These are phyloP conservation scores for Melitaea cinxia DNA, from an alignment of 1,140 invertebrate species.

Conservation along the genomic window DNA sequence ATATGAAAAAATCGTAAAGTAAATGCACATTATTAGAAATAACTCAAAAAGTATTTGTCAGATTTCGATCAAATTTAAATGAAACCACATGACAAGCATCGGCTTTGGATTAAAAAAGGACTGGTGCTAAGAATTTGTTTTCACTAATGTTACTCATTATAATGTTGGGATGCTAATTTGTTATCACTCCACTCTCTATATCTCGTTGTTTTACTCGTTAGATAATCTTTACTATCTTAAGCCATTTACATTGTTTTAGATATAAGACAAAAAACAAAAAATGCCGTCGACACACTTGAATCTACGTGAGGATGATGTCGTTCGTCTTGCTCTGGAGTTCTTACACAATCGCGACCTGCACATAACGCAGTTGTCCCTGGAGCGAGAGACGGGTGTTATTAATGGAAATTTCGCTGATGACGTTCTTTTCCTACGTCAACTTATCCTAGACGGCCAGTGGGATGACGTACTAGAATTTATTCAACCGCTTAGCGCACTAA, in stretches of 20 bases:
- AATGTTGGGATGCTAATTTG: too few relatives aligned
- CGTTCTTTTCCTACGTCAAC: constrained; percentile 94
- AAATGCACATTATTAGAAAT: too few relatives aligned
- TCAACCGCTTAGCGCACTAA: constrained; percentile 93
- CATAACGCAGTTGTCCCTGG: constrained; percentile 95
- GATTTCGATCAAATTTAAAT: too few relatives aligned
- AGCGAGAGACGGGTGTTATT: constrained; percentile 97
- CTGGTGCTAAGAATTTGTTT: too few relatives aligned
- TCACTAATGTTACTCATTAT: too few relatives aligned
- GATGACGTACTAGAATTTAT: constrained; percentile 98
- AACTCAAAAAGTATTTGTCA: too few relatives aligned
- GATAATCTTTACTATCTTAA: neutral
- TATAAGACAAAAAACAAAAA: constrained; percentile 37
- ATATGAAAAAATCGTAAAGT: too few relatives aligned
- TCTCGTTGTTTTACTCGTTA: too few relatives aligned
- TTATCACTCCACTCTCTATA: too few relatives aligned
- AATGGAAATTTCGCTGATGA: constrained; percentile 96
- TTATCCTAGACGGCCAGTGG: constrained; percentile 99
- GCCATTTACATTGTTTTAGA: constrained; percentile 48
- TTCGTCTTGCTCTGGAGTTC: constrained; percentile 95
- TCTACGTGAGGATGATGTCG: constrained; percentile 94
- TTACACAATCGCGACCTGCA: constrained; percentile 94
- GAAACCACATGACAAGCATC: too few relatives aligned
- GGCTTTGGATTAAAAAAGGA: too few relatives aligned
- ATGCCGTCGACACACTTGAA: constrained; percentile 92